Conservation (phyloP, 2,888 invertebrate genomes). For the Acronicta psi region DNA sequence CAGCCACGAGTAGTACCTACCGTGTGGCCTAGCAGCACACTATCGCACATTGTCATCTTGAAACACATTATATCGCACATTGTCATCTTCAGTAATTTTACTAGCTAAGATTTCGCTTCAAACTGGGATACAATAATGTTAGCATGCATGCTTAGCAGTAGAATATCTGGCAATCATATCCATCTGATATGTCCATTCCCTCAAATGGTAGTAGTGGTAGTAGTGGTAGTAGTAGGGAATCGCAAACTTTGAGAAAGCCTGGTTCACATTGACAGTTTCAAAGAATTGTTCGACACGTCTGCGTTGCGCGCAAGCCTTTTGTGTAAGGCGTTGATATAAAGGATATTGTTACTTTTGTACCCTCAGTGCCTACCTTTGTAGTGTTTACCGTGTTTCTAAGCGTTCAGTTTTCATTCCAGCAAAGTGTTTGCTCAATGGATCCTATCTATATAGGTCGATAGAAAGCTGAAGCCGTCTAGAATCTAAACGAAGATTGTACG, state of each 20-base stretch:
- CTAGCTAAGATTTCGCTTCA: too few relatives aligned
- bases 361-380: constrained; percentile 65
- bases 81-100: too few relatives aligned
- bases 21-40: too few relatives aligned
- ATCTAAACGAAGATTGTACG: constrained; percentile 34
- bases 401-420: constrained; percentile 64
- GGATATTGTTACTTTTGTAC: constrained; percentile 70
- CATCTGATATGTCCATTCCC: too few relatives aligned
- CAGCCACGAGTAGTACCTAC: too few relatives aligned
- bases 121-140: too few relatives aligned
- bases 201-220: too few relatives aligned
- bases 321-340: constrained; percentile 58
- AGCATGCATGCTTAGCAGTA: too few relatives aligned
- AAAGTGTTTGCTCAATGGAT: constrained; percentile 65
- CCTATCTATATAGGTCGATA: constrained; percentile 67
- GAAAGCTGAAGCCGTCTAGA: constrained; percentile 44
- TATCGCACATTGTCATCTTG: too few relatives aligned
- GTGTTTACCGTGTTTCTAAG: constrained; percentile 62
- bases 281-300: constrained; percentile 48
- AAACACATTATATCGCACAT: too few relatives aligned
- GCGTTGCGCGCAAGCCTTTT: constrained; percentile 38
- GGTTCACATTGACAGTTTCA: constrained; percentile 62
- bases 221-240: too few relatives aligned
- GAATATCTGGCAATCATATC: too few relatives aligned
- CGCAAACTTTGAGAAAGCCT: constrained; percentile 3